A percentile compares a stretch with the other conserved stretches of the same genome.
Conservation (phyloP, 2,888 invertebrate genomes). For the Erebia aethiops region DNA sequence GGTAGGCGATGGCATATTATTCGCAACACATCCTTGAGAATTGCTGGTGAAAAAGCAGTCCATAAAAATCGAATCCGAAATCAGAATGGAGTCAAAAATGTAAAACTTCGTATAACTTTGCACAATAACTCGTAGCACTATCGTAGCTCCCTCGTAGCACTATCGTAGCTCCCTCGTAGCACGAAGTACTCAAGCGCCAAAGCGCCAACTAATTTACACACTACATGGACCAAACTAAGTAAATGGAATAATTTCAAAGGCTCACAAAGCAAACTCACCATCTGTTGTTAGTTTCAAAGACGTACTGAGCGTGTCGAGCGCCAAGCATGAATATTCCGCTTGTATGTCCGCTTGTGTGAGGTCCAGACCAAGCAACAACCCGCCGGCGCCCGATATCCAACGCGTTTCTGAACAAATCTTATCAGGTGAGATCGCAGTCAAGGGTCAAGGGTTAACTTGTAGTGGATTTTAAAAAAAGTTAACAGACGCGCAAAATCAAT, state of each 20-base stretch:
- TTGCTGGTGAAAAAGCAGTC: too few relatives aligned
- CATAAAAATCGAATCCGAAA: background rate
- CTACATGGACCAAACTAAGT: conserved; percentile 11
- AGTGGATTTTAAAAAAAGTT: too few relatives aligned
- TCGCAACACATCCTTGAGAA: too few relatives aligned
- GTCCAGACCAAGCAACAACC: conserved; percentile 67
- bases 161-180: background rate
- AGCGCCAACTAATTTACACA: conserved; percentile 15
- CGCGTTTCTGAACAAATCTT: conserved; percentile 58
- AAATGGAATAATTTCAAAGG: conserved; percentile 17
- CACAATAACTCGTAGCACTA: background rate
- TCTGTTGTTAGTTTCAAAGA: conserved; percentile 71
- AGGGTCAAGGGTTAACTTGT: too few relatives aligned
- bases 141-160: background rate
- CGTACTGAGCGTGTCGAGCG: conserved; percentile 65
- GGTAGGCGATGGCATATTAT: too few relatives aligned
- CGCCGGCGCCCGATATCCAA: conserved; percentile 72
- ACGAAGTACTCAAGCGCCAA: conserved; percentile 1
- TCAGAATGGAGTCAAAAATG: background rate
- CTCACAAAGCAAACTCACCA: conserved; percentile 56
- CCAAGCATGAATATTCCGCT: conserved; percentile 74
- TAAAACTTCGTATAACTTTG: background rate
- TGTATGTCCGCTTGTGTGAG: conserved; percentile 73
- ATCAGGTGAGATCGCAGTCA: too few relatives aligned
- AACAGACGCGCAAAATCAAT: background rate